These are phyloP conservation scores for Steatornis caripensis DNA, from an alignment of 2,113 vertebrate genomes.

Conservation along the genomic window DNA sequence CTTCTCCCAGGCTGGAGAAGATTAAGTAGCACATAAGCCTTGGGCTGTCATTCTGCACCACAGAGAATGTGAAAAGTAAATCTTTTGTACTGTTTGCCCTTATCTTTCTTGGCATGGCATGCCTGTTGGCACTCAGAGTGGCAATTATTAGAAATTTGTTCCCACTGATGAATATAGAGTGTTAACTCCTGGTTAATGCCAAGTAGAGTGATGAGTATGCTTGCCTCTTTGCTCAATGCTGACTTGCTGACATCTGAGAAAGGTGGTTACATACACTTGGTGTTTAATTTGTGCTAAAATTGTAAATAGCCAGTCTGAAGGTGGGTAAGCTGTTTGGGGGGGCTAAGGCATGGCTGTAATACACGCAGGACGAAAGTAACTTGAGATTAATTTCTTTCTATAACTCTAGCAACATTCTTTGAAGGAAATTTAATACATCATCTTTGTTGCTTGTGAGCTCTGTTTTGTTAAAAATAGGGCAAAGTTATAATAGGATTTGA, in stretches of 20 bases:
- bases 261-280: neutral
- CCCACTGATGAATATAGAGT: neutral
- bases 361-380: neutral
- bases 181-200: neutral
- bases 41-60: neutral
- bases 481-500: slow-evolving; percentile 44
- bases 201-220: neutral
- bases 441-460: slow-evolving; percentile 29
- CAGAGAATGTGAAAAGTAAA: neutral
- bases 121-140: neutral
- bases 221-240: neutral
- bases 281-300: neutral
- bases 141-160: neutral
- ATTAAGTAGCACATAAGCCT: neutral
- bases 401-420: neutral
- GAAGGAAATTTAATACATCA: neutral
- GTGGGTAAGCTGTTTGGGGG: neutral
- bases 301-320: neutral
- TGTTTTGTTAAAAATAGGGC: slow-evolving; percentile 41
- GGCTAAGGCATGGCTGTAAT: neutral
- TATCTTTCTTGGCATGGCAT: neutral
- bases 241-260: neutral
- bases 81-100: neutral
- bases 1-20: neutral
- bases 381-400: neutral